phyloP scores from a whole-genome alignment of 2,113 vertebrate genomes.

The Tachysurus vachellii region DNA sequence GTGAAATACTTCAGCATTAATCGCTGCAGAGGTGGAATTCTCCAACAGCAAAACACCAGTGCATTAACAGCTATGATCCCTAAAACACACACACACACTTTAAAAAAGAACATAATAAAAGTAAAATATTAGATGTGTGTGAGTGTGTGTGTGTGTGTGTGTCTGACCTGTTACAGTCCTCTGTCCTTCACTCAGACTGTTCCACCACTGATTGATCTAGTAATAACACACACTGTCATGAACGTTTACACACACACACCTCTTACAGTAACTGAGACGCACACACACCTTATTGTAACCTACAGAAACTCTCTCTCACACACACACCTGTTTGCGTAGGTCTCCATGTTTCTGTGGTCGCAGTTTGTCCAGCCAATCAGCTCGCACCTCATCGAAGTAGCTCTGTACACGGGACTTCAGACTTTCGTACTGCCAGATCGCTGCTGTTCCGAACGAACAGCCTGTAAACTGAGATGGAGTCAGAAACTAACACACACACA shows the following conservation, averaged over 20 bases:
- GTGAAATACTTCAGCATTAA: constrained; percentile 92
- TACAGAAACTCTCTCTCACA: background rate
- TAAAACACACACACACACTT: constrained; percentile 54
- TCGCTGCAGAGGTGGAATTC: constrained; percentile 82
- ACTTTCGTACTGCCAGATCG: constrained; percentile 95
- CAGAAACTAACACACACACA: constrained; percentile 32
- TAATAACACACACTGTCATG: constrained; percentile 58
- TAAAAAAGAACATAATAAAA: background rate
- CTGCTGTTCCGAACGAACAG: constrained; percentile 85
- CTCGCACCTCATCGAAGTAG: constrained; percentile 82
- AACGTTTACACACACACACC: background rate
- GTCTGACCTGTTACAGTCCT: constrained; percentile 85
- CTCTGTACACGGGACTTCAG: constrained; percentile 86
- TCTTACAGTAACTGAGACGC: background rate
- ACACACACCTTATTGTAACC: background rate
- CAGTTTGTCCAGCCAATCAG: constrained; percentile 87
- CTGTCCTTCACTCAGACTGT: constrained; percentile 90
- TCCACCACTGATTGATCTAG: constrained; percentile 97
- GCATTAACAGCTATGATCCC: constrained; percentile 90
- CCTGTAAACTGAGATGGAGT: constrained; percentile 87
- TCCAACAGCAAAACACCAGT: constrained; percentile 92
- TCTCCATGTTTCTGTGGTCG: constrained; percentile 84
- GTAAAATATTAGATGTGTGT: background rate
- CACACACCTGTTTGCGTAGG: constrained; percentile 84
- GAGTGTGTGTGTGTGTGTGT: constrained; percentile 7